Base-by-base conservation (phyloP, 2,113 vertebrate genomes). In the Brachyhypopomus gauderio region DNA sequence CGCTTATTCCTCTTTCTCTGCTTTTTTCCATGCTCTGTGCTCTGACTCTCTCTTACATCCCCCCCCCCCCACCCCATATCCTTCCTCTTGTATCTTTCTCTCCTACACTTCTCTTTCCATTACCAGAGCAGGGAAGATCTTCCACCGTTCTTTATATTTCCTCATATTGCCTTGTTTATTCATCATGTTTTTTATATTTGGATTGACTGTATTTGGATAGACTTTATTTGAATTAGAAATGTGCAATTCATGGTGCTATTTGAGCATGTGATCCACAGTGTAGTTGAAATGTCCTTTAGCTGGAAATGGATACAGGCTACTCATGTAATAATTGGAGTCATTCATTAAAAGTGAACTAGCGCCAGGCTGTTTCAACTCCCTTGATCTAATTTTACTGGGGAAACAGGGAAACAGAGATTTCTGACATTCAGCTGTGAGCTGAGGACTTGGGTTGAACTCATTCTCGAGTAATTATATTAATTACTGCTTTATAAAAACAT, bases 101-200 rank as follows among this genome's bases (percentile, higher is more conserved):
- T 72, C 55, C 48, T 81, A 66, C 19, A 45, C 38, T 75, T 78
- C 58, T 60, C 64, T 66, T 23, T 67, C 23, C 4, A 66, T 84
- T 48, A 34, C 64, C 11, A 12, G 5, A 25, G 9, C 6, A 45
- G 22, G 16, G 2, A 75, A 25, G 25, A 23, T 27, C 38, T 22
- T 9, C 71, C 75, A 48, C 87, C 84, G 78, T 84, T 73, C 55
- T 58, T 59, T 84, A 90, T 85, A 75, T 87, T 56, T 79, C 79
- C 77, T 89, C 89, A 90, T 86, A 90, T 90, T 90, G 59, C 75
- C 64, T 38, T 87, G 83, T 88, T 90, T 90, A 89, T 87, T 85
- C 85, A 87, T 88, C 86, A 86, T 62, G 72, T 84, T 17, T 86
- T 86, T 85, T 55, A 81, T 64, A 84, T 62, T 80, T 45, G 81